phyloP scores from a whole-genome alignment of 2,888 invertebrate genomes.

The Neuroscelio doddi region DNA sequence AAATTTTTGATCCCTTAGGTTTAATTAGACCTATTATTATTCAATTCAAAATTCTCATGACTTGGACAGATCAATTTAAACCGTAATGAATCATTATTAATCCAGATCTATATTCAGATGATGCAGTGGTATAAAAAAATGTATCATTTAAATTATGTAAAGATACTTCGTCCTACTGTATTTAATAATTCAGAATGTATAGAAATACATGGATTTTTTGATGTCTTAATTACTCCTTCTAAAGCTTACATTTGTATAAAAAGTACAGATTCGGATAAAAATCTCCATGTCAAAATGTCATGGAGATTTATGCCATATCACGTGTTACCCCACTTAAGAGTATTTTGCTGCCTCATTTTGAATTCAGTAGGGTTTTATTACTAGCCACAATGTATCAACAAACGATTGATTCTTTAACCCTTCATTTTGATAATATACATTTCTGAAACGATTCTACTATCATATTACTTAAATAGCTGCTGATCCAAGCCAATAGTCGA shows the following conservation, averaged over 20 bases:
- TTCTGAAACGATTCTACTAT: slow-evolving; percentile 52
- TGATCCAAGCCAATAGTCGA: slow-evolving; percentile 8
- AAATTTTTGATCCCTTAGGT: slow-evolving; percentile 20
- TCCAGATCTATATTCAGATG: not conserved
- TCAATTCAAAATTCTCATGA: slow-evolving; percentile 8
- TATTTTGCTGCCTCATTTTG: slow-evolving; percentile 1
- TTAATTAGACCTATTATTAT: slow-evolving; percentile 12
- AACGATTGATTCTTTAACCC: not conserved
- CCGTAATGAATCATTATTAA: not conserved
- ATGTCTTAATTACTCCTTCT: slow-evolving; percentile 42
- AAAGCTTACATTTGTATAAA: slow-evolving; percentile 33
- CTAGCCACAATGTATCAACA: not conserved
- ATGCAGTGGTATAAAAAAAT: slow-evolving; percentile 18
- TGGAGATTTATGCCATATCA: slow-evolving; percentile 19
- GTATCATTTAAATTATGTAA: slow-evolving; percentile 25
- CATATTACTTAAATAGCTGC: slow-evolving; percentile 45
- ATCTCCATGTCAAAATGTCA: not conserved
- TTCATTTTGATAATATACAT: slow-evolving; percentile 11
- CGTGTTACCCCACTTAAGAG: slow-evolving; percentile 24
- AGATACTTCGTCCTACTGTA: slow-evolving; percentile 32
- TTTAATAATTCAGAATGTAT: slow-evolving; percentile 8
- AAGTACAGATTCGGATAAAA: slow-evolving; percentile 1
- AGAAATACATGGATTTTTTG: slow-evolving; percentile 49
- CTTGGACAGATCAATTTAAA: not conserved
- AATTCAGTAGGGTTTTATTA: not conserved